phyloP scores from a whole-genome alignment of 35 echinoderm and acorn worm species.

The Lytechinus variegatus region DNA sequence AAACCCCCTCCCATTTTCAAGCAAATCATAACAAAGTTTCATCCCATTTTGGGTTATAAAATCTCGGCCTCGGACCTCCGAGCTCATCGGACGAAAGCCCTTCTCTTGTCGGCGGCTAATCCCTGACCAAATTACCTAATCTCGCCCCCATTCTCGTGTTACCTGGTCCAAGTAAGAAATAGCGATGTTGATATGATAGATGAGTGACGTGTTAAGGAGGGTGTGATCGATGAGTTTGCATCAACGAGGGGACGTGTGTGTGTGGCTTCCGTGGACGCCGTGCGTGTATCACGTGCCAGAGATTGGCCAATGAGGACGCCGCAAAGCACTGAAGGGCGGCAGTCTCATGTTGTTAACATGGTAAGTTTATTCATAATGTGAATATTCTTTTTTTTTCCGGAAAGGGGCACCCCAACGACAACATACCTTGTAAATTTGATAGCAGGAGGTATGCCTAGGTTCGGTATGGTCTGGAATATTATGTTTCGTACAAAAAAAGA shows the following conservation, averaged over 20 bases:
- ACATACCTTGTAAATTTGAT: no score
- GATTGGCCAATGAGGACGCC: neutral
- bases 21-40: neutral
- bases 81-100: neutral
- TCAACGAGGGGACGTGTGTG: neutral
- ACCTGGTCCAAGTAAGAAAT: neutral
- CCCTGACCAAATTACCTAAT: neutral
- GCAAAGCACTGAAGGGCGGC: neutral
- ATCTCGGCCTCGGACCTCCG: neutral
- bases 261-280: neutral
- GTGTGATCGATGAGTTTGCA: neutral
- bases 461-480: no score
- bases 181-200: neutral
- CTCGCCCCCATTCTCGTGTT: neutral
- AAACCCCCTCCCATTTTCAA: neutral
- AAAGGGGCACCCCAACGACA: no score
- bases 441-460: no score
- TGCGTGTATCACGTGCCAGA: neutral
- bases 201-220: slow-evolving; percentile 16
- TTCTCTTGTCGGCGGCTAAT: neutral
- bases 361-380: no score
- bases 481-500: no score
- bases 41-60: neutral
- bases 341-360: no score
- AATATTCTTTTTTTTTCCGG: no score